Base-by-base conservation (phyloP, 1,140 invertebrate species). In the Gryon sp. region DNA sequence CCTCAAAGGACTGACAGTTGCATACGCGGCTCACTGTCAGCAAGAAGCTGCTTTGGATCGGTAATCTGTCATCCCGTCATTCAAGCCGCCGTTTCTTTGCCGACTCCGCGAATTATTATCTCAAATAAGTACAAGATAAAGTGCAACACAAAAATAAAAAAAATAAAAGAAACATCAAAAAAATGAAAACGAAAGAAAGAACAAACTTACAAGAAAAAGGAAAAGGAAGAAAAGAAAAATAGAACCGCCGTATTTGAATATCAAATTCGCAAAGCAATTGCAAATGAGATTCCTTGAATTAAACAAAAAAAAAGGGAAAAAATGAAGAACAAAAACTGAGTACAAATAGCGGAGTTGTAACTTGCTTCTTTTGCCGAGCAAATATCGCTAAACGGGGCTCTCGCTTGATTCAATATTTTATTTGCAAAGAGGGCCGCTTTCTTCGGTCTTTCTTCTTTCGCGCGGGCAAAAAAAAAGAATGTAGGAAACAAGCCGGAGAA, bases 11-110 rank as follows among this genome's bases (percentile, higher is more conserved):
- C 90, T 96, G 63, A 99, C 98, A 0, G 96, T 97, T 9, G 98
- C 98, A 0, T 99, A 99, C 89, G 98, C 98, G 8, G 97, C 97
- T 3, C 98, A 99, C 86, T 99, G 98, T 86, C 98, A 99, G 86
- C 97, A 99, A 86, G 98, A 99, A 88, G 92, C 93, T 1, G 93
- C 93, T 14, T 89, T 98, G 40, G 97, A 99, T 89, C 92, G 96
- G 95, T 96, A 87, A 88, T 76, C 43, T 40, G 46, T 72, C 43
- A 66, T 63, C 4, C 43, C 70, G 40, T 77, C 45, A 41, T 48
- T 60, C 43, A 50, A 2, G 16, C 12, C n/a, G n/a, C 16, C 16
- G 16, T 20, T 40, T 43, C 19, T 32, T 55, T 36, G 30, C 24
- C 8, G 20, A 36, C 45, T 18, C 12, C 32, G 8, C 16, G 22